These are phyloP conservation scores for Eidolon helvum DNA, from an alignment of 2,113 vertebrate genomes.

Conservation along the genomic window DNA sequence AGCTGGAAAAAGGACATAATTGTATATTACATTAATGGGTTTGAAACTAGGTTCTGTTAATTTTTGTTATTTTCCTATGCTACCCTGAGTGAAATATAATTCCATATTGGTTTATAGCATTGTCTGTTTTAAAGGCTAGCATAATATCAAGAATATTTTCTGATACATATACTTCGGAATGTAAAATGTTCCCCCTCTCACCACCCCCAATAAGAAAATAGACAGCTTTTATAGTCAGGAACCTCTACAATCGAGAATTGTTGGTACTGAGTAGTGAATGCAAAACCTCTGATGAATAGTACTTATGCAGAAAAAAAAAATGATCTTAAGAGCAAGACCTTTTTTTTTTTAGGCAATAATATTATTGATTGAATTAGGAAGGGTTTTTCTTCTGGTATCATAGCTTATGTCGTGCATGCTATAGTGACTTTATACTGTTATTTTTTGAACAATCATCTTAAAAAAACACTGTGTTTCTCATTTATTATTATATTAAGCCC, in stretches of 20 bases:
- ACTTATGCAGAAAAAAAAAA: not conserved
- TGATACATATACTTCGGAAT: not conserved
- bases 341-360: constrained; percentile 1
- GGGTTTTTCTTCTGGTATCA: not conserved
- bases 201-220: not conserved
- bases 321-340: not conserved
- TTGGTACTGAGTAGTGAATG: not conserved
- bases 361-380: not conserved
- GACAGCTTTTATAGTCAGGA: not conserved
- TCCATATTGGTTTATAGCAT: not conserved
- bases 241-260: not conserved
- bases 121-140: not conserved
- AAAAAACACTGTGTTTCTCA: not conserved
- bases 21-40: not conserved
- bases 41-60: constrained; percentile 11
- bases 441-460: not conserved
- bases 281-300: not conserved
- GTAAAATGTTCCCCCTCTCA: not conserved
- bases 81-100: constrained; percentile 16
- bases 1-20: not conserved
- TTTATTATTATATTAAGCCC: not conserved
- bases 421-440: not conserved
- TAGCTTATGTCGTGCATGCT: not conserved
- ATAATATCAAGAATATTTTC: not conserved
- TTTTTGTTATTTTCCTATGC: not conserved